Evolutionary conservation across 2,797 vertebrate genomes (phyloP).

Genomic region (Lutjanus argentimaculatus): DNA sequence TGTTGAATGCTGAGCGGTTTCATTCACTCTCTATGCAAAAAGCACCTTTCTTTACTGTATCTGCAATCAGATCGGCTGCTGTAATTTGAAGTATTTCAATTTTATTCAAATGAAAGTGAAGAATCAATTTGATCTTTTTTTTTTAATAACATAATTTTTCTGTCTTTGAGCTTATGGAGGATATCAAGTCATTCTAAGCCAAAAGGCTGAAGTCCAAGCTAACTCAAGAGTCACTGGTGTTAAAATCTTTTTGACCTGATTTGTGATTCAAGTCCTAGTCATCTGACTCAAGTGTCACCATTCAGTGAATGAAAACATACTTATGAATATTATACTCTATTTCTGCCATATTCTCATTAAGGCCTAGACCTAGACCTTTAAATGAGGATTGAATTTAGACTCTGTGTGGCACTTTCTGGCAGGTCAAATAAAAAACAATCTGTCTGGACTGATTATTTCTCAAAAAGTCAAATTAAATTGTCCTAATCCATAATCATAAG

Average conservation of each 20-base stretch:
- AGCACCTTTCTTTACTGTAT: neutral
- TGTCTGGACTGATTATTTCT: too few relatives aligned
- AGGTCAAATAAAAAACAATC: too few relatives aligned
- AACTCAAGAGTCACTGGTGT: neutral
- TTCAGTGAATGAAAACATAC: too few relatives aligned
- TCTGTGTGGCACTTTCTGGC: too few relatives aligned
- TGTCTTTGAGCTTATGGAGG: neutral
- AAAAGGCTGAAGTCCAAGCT: neutral
- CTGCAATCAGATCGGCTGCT: neutral
- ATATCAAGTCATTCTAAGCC: neutral
- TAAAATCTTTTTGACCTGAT: neutral
- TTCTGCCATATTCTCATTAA: too few relatives aligned
- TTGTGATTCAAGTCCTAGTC: neutral
- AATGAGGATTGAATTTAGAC: too few relatives aligned
- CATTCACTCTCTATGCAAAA: too few relatives aligned
- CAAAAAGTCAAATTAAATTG: too few relatives aligned
- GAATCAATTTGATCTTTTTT: neutral
- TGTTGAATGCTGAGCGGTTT: too few relatives aligned
- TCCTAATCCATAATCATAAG: conserved; percentile 12
- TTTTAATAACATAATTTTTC: neutral
- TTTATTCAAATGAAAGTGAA: neutral
- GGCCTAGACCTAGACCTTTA: too few relatives aligned
- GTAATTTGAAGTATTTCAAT: neutral
- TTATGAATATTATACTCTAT: too few relatives aligned
- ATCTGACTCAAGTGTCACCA: neutral